phyloP scores from a whole-genome alignment of 2,113 vertebrate genomes.

The Regulus satrapa region DNA sequence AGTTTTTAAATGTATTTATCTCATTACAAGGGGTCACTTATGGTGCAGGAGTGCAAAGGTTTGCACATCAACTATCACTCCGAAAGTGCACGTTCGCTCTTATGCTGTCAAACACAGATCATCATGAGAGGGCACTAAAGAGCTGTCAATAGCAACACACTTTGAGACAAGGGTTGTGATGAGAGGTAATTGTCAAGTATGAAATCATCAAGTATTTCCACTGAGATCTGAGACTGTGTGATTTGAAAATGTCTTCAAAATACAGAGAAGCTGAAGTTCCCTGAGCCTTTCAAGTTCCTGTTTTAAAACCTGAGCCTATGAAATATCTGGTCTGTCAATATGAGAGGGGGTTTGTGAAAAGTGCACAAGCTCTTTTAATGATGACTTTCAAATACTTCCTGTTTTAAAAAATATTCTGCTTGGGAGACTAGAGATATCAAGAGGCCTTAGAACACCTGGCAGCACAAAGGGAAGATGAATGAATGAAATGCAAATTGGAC shows the following conservation, averaged over 20 bases:
- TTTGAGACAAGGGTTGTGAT: neutral
- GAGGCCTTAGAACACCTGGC: neutral
- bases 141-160: neutral
- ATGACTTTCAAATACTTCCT: neutral
- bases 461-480: neutral
- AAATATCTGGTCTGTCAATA: neutral
- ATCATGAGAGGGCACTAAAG: constrained; percentile 65
- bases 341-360: neutral
- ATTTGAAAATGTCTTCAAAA: neutral
- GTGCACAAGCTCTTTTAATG: neutral
- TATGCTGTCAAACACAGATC: constrained; percentile 7
- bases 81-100: neutral
- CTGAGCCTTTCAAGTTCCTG: neutral
- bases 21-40: neutral
- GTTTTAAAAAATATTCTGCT: neutral
- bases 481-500: neutral
- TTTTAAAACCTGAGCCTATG: neutral
- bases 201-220: neutral
- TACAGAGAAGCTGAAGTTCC: neutral
- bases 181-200: neutral
- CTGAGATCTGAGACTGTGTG: neutral
- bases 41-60: neutral
- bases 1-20: neutral
- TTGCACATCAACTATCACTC: neutral
- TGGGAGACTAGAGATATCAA: neutral